Evolutionary conservation across 2,113 vertebrate species (phyloP).

Genomic region (Macrotis lagotis): DNA sequence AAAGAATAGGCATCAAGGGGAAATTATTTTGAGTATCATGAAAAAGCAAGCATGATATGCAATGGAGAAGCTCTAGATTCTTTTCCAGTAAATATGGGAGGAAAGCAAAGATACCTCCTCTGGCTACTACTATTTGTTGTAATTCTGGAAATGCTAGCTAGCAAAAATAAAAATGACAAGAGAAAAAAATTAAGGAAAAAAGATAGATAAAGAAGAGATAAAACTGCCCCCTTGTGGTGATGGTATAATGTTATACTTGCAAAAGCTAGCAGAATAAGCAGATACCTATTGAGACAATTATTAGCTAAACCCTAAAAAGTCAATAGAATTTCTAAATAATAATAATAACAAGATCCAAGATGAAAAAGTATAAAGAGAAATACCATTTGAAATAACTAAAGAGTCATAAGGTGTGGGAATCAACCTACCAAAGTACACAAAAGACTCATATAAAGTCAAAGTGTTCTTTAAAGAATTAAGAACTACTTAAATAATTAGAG

Average conservation of each 20-base stretch:
- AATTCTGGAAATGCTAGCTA: not conserved
- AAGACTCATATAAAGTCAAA: not conserved
- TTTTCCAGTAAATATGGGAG: not conserved
- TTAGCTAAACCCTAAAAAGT: not conserved
- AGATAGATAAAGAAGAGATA: not conserved
- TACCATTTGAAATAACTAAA: not conserved
- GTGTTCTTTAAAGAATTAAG: not conserved
- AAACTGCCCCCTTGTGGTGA: not conserved
- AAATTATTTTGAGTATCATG: not conserved
- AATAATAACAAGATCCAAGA: not conserved
- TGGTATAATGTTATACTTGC: not conserved
- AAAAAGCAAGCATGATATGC: not conserved
- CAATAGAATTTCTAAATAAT: not conserved
- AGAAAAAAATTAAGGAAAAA: not conserved
- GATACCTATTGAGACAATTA: not conserved
- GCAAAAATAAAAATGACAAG: not conserved
- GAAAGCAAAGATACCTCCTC: not conserved
- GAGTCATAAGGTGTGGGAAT: not conserved
- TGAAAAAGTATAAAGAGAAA: not conserved
- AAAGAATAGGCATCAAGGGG: not conserved
- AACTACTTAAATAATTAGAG: not conserved
- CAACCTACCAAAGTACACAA: not conserved
- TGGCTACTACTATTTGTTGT: not conserved
- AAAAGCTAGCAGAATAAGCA: not conserved
- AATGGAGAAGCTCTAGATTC: not conserved